Conservation (phyloP, 2,113 vertebrate species). For the Prunella himalayana region DNA sequence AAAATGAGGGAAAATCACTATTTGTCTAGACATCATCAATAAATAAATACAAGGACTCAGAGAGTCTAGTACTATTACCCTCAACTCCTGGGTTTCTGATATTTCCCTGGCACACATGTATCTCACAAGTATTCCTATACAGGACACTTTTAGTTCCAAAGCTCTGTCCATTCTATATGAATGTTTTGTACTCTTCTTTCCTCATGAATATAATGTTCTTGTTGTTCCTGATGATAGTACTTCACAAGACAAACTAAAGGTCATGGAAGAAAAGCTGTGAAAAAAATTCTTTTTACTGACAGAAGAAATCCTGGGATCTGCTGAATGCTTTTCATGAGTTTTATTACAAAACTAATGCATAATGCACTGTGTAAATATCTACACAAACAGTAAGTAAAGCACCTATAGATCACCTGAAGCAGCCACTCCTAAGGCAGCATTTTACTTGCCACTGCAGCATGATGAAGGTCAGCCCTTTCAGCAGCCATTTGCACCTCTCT, state of each 20-base stretch:
- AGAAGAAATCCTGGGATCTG: neutral
- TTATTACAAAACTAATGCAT: neutral
- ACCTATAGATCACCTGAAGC: neutral
- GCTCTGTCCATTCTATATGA: neutral
- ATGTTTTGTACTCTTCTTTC: neutral
- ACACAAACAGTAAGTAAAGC: neutral
- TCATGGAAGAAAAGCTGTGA: neutral
- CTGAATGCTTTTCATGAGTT: neutral
- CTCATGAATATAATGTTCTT: neutral
- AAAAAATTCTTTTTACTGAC: neutral
- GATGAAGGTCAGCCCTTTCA: neutral
- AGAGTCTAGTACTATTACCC: neutral
- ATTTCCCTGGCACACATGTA: neutral
- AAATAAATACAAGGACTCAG: neutral
- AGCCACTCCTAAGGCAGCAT: neutral
- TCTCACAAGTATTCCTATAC: neutral
- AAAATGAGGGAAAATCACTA: neutral
- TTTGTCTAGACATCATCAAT: conserved; percentile 5
- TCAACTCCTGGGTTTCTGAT: neutral
- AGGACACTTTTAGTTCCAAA: neutral
- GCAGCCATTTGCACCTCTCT: neutral
- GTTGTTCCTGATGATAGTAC: neutral
- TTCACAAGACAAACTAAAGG: neutral
- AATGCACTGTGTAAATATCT: neutral
- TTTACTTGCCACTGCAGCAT: neutral